phyloP scores from a whole-genome alignment of 2,113 vertebrate species.

The Stictonetta naevosa region DNA sequence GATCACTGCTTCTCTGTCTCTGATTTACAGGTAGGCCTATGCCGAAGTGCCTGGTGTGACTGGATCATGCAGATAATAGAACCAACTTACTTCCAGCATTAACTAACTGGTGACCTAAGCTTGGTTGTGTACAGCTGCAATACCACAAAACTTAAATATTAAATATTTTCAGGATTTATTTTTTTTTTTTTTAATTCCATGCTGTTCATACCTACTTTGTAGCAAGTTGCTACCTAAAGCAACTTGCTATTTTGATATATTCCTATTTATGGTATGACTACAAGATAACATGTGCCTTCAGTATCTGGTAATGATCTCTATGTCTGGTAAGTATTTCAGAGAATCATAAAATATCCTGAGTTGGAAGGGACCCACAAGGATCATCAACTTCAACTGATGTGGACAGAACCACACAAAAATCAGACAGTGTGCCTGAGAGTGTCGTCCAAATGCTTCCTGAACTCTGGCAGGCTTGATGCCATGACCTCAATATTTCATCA shows the following conservation, averaged over 20 bases:
- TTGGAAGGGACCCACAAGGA: too few species aligned
- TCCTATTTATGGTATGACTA: not conserved
- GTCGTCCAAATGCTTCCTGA: not conserved
- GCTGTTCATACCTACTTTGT: not conserved
- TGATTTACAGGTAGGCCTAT: not conserved
- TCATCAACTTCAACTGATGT: too few species aligned
- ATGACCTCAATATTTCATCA: not conserved
- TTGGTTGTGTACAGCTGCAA: not conserved
- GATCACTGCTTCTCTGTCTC: not conserved
- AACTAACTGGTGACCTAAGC: not conserved
- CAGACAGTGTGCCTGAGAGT: not conserved
- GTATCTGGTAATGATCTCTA: not conserved
- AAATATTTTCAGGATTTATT: too few species aligned
- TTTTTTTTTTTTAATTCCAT: not conserved
- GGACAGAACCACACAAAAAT: too few species aligned
- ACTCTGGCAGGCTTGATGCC: too few species aligned
- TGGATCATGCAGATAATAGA: not conserved
- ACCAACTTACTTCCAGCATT: not conserved
- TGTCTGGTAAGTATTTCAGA: not conserved
- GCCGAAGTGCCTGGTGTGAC: not conserved
- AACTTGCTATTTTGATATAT: not conserved
- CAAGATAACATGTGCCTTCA: not conserved
- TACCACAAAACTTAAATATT: not conserved
- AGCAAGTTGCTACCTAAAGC: accelerated
- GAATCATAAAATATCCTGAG: not conserved